These are phyloP conservation scores for Mus spretus DNA, from an alignment of 2,797 vertebrate species.

Conservation along the genomic window DNA sequence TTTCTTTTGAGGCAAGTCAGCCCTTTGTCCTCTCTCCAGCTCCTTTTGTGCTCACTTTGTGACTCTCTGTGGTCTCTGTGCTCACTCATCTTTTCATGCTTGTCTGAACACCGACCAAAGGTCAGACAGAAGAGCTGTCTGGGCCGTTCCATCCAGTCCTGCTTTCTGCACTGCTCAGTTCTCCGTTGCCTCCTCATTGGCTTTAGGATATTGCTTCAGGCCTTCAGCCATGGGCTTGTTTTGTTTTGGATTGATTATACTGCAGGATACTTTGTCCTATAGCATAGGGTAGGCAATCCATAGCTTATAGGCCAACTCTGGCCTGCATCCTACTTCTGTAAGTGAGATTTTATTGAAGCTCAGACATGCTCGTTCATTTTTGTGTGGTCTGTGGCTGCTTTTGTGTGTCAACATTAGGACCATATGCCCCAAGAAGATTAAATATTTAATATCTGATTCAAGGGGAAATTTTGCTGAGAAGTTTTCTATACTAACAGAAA, in stretches of 20 bases:
- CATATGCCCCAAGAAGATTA: not conserved
- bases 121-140: not conserved
- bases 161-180: not conserved
- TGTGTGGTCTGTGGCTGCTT: not conserved
- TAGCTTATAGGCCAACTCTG: not conserved
- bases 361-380: not conserved
- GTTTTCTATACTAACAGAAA: not conserved
- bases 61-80: not conserved
- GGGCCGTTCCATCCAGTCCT: not conserved
- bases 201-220: not conserved
- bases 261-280: constrained; percentile 2
- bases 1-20: not conserved
- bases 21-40: not conserved
- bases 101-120: not conserved
- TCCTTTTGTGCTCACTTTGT: not conserved
- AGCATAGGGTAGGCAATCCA: not conserved
- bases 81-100: not conserved
- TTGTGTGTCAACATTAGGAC: not conserved
- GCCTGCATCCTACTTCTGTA: not conserved
- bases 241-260: not conserved
- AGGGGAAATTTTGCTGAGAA: constrained; percentile 12
- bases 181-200: not conserved
- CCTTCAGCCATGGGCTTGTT: not conserved
- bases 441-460: constrained; percentile 33
- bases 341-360: constrained; percentile 31